phyloP scores from a whole-genome alignment of 2,888 invertebrate genomes.

The Pseudanteris insignis region DNA sequence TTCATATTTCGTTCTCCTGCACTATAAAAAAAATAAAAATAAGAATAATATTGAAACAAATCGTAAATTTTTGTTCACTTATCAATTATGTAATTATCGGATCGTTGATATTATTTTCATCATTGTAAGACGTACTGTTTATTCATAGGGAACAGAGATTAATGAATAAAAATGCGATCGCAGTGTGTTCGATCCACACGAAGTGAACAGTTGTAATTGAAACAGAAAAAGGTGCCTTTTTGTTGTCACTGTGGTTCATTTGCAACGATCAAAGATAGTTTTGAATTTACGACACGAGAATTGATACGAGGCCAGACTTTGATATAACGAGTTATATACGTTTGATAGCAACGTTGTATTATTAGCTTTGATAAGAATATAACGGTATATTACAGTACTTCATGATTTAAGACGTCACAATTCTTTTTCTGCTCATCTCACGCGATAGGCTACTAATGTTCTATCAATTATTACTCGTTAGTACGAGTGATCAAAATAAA shows the following conservation, averaged over 20 bases:
- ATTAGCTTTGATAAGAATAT: slow-evolving; percentile 44
- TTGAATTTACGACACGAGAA: slow-evolving; percentile 46
- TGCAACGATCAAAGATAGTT: slow-evolving; percentile 44
- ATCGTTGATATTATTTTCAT: too few species aligned
- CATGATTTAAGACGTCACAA: slow-evolving; percentile 34
- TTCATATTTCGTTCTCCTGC: too few species aligned
- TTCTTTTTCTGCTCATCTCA: not conserved
- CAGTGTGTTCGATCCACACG: slow-evolving; percentile 3
- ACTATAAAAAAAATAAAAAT: too few species aligned
- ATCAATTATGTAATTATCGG: too few species aligned
- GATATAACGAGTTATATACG: slow-evolving; percentile 42
- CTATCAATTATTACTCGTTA: too few species aligned
- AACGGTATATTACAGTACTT: slow-evolving; percentile 36
- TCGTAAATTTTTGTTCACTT: too few species aligned
- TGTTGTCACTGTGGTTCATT: slow-evolving; percentile 39
- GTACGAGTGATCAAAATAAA: too few species aligned
- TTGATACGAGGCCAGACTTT: slow-evolving; percentile 47
- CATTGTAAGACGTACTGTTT: too few species aligned
- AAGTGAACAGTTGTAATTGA: slow-evolving; percentile 8
- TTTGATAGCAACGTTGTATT: slow-evolving; percentile 43
- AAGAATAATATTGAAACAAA: too few species aligned
- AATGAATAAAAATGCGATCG: too few species aligned
- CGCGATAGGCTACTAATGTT: too few species aligned
- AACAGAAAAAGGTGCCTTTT: slow-evolving; percentile 17
- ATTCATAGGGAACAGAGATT: too few species aligned